Base-by-base conservation (phyloP, 2,888 invertebrate species). In the Temnothorax ravouxi region DNA sequence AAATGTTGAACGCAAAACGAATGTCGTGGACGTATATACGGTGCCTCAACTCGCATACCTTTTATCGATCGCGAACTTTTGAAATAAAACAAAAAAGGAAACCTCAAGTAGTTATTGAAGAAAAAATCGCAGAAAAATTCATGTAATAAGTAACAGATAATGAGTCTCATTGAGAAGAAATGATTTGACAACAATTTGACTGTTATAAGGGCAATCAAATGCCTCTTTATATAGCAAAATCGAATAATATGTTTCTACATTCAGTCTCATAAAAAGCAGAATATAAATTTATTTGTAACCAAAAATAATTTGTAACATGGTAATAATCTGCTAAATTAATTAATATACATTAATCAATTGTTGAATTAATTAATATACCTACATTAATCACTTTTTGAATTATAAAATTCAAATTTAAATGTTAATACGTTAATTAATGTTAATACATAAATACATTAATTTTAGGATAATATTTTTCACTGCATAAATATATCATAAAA, bases 1-100 rank as follows among this genome's bases (percentile, higher is more conserved):
- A 67, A 50, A 50, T 38, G 21, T 76, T 76, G 34, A 50, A 21
- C 18, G 21, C 38, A 34, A 76, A 76, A 50, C 64, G 47, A 62
- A 38, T 64, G 75, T 75, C 18, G 61, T 34, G 21, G 29, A 61
- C n/a, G n/a, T 62, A 76, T 38, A 21, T 52, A 72, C 3, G 34
- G n/a, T 13, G n/a, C 5, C 18, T 59, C 44, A 34, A 64, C 62
- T 62, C 34, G n/a, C 44, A 0, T 59, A 61, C 25, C 11, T 47
- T 47, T n/a, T 50, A 75, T 75, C 6, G 62, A 75, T 75, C 62
- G 21, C 21, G 18, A 64, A 21, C 75, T 34, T 15, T 74, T 21
- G 15, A 64, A 50, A 5, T 0, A 3, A 62, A 64, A 64, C 50
- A 62, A 59, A 44, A 1, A 3, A 74, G 25, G 11, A 44, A 44